Conservation (phyloP, 2,797 vertebrate species). For the Labroides dimidiatus region DNA sequence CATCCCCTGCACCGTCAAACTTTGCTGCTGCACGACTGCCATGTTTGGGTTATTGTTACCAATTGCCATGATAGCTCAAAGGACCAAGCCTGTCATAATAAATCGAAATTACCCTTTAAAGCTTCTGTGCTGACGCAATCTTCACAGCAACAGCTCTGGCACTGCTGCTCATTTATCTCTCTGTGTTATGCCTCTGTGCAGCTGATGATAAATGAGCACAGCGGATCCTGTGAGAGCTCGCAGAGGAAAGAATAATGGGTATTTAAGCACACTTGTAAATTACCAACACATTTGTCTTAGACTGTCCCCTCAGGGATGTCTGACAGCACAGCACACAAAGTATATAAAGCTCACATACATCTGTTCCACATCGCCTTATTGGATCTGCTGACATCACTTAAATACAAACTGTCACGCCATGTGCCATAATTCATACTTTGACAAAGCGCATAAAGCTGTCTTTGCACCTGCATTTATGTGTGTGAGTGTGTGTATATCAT, state of each 20-base stretch:
- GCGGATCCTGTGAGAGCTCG: constrained; percentile 74
- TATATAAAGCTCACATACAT: constrained; percentile 78
- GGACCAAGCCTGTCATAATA: constrained; percentile 21
- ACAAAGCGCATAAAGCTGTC: constrained; percentile 68
- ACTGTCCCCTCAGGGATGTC: constrained; percentile 71
- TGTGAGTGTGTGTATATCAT: constrained; percentile 32
- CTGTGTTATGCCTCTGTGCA: constrained; percentile 50
- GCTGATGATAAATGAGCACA: constrained; percentile 79
- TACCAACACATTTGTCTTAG: constrained; percentile 81
- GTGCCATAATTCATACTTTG: constrained; percentile 65
- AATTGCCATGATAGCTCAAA: constrained; percentile 3
- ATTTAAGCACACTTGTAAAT: constrained; percentile 86
- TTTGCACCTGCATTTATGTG: constrained; percentile 63
- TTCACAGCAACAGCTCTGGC: constrained; percentile 38
- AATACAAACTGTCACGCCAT: constrained; percentile 73
- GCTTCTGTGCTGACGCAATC: constrained; percentile 54
- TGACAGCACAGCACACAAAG: constrained; percentile 72
- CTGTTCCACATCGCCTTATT: constrained; percentile 72
- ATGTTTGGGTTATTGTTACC: background rate
- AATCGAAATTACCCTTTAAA: constrained; percentile 50
- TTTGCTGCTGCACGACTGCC: background rate
- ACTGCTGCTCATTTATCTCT: constrained; percentile 55
- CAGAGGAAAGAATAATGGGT: constrained; percentile 82
- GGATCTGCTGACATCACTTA: constrained; percentile 78
- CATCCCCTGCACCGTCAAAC: background rate